These are phyloP conservation scores for Merodon equestris DNA, from an alignment of 2,888 invertebrate genomes.

Conservation along the genomic window DNA sequence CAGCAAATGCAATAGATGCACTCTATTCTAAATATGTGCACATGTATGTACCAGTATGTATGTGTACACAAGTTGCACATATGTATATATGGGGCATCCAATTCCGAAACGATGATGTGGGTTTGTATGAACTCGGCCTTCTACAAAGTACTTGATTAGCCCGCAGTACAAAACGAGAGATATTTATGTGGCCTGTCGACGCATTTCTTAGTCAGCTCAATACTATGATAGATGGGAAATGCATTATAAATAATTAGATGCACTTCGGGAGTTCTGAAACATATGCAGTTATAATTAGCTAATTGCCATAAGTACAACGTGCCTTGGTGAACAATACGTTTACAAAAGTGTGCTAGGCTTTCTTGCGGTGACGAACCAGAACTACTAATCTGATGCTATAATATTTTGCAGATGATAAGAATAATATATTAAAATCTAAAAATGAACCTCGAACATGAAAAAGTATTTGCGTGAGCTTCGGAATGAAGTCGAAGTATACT, in stretches of 20 bases:
- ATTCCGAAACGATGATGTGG: neutral
- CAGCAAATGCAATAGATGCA: neutral
- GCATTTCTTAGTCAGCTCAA: conserved; percentile 56
- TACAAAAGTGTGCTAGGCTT: conserved; percentile 1
- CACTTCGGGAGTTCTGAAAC: conserved; percentile 53
- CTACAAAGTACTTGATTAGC: conserved; percentile 47
- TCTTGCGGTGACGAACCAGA: no score
- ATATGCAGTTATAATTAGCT: conserved; percentile 58
- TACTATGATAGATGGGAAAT: conserved; percentile 62
- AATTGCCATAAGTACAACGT: conserved; percentile 46
- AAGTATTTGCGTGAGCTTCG: no score
- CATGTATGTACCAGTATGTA: conserved; percentile 22
- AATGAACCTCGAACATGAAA: no score
- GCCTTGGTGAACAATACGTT: conserved; percentile 23
- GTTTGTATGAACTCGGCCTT: conserved; percentile 24
- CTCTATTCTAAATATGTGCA: conserved; percentile 15
- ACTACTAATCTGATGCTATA: no score
- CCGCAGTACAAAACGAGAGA: conserved; percentile 58
- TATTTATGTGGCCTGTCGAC: conserved; percentile 52
- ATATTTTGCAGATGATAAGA: no score
- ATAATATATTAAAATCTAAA: no score
- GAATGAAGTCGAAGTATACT: no score
- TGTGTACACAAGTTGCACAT: conserved; percentile 38
- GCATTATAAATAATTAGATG: conserved; percentile 63
- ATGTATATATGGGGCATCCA: conserved; percentile 9